Percentiles rank a stretch among this genome's conserved stretches.
Conservation (phyloP, 1,140 invertebrate species). For the Metaphire vulgaris region DNA sequence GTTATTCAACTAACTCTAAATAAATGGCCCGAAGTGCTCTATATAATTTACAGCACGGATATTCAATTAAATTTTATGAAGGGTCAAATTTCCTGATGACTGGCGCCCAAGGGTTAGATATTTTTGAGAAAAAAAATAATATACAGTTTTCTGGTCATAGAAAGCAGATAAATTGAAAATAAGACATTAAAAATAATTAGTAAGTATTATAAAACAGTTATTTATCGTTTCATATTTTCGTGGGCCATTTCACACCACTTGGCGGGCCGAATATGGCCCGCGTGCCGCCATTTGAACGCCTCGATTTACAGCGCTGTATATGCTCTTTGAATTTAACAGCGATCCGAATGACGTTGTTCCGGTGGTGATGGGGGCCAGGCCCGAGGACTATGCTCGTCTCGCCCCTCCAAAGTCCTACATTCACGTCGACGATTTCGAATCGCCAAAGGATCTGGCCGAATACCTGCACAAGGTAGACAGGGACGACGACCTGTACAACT, state of each 20-base stretch:
- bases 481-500: constrained; percentile 18
- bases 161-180: too few relatives aligned
- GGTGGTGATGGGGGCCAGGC: constrained; percentile 54
- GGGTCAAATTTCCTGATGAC: too few relatives aligned
- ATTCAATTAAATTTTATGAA: too few relatives aligned
- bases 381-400: constrained; percentile 41
- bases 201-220: too few relatives aligned
- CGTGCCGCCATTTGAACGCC: not conserved
- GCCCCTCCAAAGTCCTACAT: constrained; percentile 67
- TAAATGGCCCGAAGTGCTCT: too few relatives aligned
- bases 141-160: too few relatives aligned
- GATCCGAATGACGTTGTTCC: constrained; percentile 41
- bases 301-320: not conserved
- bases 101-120: too few relatives aligned
- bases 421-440: constrained; percentile 86
- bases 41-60: too few relatives aligned
- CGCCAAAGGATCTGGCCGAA: constrained; percentile 73
- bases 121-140: not conserved
- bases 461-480: constrained; percentile 62
- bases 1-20: too few relatives aligned
- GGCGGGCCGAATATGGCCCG: not conserved
- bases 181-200: too few relatives aligned
- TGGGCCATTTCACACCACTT: not conserved
- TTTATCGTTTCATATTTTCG: not conserved
- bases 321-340: not conserved